Conservation (phyloP, 2,888 invertebrate genomes). For the Seladonia tumulorum region DNA sequence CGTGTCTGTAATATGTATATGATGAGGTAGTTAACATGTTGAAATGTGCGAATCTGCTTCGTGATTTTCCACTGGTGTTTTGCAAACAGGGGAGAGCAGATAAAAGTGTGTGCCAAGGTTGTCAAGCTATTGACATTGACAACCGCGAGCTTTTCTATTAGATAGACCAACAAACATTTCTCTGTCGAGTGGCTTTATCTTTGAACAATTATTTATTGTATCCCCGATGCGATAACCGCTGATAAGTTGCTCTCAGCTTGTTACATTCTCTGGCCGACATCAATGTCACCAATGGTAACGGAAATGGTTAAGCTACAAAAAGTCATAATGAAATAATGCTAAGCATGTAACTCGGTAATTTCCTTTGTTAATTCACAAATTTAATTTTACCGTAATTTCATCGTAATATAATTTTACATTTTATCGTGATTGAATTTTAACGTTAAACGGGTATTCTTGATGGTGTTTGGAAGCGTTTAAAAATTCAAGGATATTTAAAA, state of each 20-base stretch:
- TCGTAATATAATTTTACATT: no score
- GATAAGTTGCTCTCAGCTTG: constrained; percentile 4
- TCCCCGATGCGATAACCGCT: background rate
- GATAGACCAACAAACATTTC: background rate
- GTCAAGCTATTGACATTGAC: background rate
- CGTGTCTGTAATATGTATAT: background rate
- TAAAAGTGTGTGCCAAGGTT: background rate
- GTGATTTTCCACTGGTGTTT: background rate
- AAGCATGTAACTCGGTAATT: background rate
- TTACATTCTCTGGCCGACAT: background rate
- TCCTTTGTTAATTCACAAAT: background rate
- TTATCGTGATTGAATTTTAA: background rate
- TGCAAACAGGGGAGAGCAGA: background rate
- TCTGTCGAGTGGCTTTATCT: constrained; percentile 9
- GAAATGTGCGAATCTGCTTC: background rate
- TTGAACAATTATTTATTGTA: constrained; percentile 23
- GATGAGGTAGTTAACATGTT: background rate
- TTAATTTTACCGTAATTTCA: no score
- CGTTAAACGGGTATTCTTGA: background rate
- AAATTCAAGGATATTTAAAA: background rate
- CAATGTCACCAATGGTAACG: background rate
- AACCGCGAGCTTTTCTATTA: background rate
- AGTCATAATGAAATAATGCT: background rate
- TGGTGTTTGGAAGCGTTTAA: background rate
- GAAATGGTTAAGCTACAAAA: background rate